Base-by-base conservation (phyloP, 2,888 invertebrate species). In the Clusia tigrina region DNA sequence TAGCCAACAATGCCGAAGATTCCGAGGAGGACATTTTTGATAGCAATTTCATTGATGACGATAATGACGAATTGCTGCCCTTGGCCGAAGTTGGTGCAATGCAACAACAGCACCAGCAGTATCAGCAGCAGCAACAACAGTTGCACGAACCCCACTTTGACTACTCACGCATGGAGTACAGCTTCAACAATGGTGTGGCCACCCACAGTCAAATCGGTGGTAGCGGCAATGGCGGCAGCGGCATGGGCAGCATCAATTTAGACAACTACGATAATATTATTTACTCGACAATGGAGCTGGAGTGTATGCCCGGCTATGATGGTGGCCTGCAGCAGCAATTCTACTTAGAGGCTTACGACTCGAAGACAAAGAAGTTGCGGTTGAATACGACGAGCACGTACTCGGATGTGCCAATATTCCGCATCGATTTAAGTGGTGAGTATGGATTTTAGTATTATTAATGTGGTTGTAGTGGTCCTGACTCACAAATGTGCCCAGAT, bases 281-380 rank as follows among this genome's bases (percentile, higher is more conserved):
- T 63, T 83, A 83, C 71, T 83, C 83, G 51, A 82, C 84, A 84
- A 84, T 95, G 77, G 91, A 92, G 76, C 89, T 95, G 64, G 92
- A 93, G 74, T 95, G 95, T 82, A 89, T 92, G 64, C 89, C 92
- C 0, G 95, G 95, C 52, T 94, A 94, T 81, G 94, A 95, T 78
- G 95, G 95, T 1, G 95, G 95, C 0, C 87, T 95, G 63, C 91
- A 92, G 48, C 95, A 95, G 82, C 89, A 89, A 67, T 95, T 95
- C 84, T 86, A 91, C 58, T 84, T 95, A 63, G 94, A 95, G 81
- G 93, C 94, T 1, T 89, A 92, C 74, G 93, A 93, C 74, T 90
- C 91, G 0, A 84, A 87, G 72, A 91, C 91, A 18, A 90, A 90
- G 76, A 88, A 88, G 67, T 85, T 91, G 37, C 85, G 91, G 59